Conservation (phyloP, 2,113 vertebrate genomes). For the Artemisiospiza belli region DNA sequence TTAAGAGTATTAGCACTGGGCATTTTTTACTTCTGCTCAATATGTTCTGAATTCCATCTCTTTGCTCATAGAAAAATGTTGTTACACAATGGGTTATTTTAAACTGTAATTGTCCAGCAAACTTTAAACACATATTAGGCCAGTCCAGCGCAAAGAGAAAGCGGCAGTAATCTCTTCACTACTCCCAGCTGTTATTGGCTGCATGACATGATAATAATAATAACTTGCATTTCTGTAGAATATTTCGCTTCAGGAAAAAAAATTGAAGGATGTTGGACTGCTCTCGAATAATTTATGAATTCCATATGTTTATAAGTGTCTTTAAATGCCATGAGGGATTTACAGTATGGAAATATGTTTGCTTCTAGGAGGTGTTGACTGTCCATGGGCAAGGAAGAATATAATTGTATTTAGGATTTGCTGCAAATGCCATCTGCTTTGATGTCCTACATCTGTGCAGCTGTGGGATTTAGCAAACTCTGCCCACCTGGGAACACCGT, state of each 20-base stretch:
- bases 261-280: constrained; percentile 23
- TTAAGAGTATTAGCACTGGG: constrained; percentile 17
- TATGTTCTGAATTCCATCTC: constrained; percentile 49
- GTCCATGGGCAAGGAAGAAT: constrained; percentile 10
- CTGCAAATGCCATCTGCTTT: constrained; percentile 40
- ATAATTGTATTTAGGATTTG: neutral
- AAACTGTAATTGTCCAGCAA: constrained; percentile 10
- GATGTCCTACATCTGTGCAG: neutral
- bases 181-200: constrained; percentile 40
- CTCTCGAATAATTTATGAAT: constrained; percentile 50
- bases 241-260: constrained; percentile 53
- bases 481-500: neutral
- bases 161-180: constrained; percentile 37
- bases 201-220: constrained; percentile 53
- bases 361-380: constrained; percentile 47
- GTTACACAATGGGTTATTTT: constrained; percentile 24
- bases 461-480: neutral
- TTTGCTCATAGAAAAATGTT: constrained; percentile 13
- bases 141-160: constrained; percentile 20
- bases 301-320: constrained; percentile 61
- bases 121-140: constrained; percentile 18
- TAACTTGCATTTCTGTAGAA: constrained; percentile 47
- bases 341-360: constrained; percentile 49
- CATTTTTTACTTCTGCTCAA: constrained; percentile 45
- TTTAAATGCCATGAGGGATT: constrained; percentile 43